Evolutionary conservation across 1,140 invertebrate genomes (phyloP).

Genomic region (Rhysida immarginata): DNA sequence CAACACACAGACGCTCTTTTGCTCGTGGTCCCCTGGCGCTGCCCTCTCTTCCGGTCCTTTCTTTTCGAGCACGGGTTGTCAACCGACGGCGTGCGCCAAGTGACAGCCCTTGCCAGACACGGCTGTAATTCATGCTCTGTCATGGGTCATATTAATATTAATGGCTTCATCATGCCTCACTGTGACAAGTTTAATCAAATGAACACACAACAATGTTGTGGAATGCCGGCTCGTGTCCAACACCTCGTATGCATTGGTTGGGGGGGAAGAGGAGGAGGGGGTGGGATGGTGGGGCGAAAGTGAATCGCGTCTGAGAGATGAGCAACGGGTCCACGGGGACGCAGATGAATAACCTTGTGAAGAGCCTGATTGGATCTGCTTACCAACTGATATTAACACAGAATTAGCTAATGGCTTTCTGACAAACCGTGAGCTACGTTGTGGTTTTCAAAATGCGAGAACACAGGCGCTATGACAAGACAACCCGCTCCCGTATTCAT

Average conservation of each 20-base stretch:
- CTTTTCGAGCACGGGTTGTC: no score
- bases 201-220: background rate
- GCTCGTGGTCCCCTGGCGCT: no score
- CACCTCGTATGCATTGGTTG: background rate
- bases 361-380: background rate
- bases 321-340: no score
- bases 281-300: no score
- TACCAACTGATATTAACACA: background rate
- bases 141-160: conserved; percentile 6
- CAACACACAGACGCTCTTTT: no score
- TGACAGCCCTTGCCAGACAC: no score
- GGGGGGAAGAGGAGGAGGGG: background rate
- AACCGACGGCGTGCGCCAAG: no score
- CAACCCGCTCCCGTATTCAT: no score
- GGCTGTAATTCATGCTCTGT: conserved; percentile 2
- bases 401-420: background rate
- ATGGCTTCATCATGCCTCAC: conserved; percentile 1
- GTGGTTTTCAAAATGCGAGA: background rate
- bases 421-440: background rate
- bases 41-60: no score
- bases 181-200: conserved; percentile 6
- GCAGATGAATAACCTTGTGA: background rate
- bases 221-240: background rate
- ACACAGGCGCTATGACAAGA: no score
- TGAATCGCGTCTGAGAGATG: no score